Evolutionary conservation across 2,797 vertebrate species (phyloP), one percentile per base, ranked within the genome.

Genomic region (Miopithecus talapoin): DNA sequence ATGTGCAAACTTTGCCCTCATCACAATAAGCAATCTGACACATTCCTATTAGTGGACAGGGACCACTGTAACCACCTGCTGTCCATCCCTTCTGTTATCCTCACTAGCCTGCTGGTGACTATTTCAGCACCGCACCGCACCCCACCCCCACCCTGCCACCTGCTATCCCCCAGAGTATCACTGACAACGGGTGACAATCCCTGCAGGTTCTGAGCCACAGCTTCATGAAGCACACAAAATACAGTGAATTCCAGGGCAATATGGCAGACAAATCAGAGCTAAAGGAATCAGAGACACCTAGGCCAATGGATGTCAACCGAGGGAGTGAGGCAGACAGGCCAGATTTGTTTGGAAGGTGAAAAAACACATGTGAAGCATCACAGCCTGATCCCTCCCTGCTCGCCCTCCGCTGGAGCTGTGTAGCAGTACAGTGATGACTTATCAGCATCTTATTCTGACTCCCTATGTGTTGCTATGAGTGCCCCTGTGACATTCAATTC

Each of bases 61-160:
- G 39, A 72, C 41, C 3, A 30, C 4, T n/a, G 1, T 8, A 68
- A 28, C 16, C 28, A 48, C 72, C 57, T 10, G 26, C 53, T 55
- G 26, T 17, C 13, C 12, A 74, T 48, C 19, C 93, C 26, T 17
- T 80, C 91, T 93, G 74, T 22, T 48, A 48, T 16, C 36, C 24
- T 80, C 70, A 39, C 81, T 16, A 36, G 81, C 30, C 43, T 16
- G 14, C 4, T 26, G 46, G 30, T 11, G 33, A 59, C 46, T 33
- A 1, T 0, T 8, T 41, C 43, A n/a, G 64, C 33, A 55, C 21
- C 0, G 33, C 33, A 48, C 19, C 0, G 30, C 30, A 50, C 48
- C 4, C 1, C 64, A 10, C 24, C 24, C n/a, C 59, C 28, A 55
- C 53, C 21, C 53, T 55, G 17, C 21, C 19, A 39, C 0, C 24